A percentile compares a stretch with the other conserved stretches of the same genome.
Evolutionary conservation across 1,140 invertebrate species (phyloP).

Genomic region (Ylistrum balloti): DNA sequence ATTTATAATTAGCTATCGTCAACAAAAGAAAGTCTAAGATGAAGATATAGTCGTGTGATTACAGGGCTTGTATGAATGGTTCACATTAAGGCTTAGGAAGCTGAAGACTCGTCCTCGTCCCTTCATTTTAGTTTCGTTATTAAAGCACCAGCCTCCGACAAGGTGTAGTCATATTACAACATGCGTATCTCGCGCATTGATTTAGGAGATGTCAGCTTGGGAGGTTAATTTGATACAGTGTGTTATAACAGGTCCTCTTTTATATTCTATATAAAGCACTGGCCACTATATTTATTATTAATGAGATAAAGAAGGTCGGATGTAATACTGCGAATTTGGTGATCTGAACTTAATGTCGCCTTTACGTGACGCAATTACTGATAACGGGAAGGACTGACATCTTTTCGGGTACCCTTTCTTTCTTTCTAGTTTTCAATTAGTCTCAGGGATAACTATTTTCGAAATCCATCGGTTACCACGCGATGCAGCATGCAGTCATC

Average conservation of each 20-base stretch:
- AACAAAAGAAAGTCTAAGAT: slow-evolving; percentile 28
- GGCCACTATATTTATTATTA: not conserved
- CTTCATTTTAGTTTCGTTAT: not conserved
- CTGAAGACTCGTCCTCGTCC: not conserved
- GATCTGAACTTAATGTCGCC: not conserved
- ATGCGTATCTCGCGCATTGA: not conserved
- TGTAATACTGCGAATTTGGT: not conserved
- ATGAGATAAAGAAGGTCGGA: slow-evolving; percentile 2
- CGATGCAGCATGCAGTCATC: slow-evolving; percentile 10
- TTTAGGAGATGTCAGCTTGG: not conserved
- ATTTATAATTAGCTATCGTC: slow-evolving; percentile 48
- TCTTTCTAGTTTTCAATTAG: slow-evolving; percentile 27
- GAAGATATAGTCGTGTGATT: not conserved
- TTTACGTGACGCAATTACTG: slow-evolving; percentile 34
- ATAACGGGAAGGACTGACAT: not conserved
- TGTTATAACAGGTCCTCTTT: not conserved
- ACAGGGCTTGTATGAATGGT: not conserved
- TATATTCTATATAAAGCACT: not conserved
- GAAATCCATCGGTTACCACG: slow-evolving; percentile 15
- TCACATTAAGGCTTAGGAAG: no score
- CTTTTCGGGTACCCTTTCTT: slow-evolving; percentile 27
- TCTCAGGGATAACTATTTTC: slow-evolving; percentile 4
- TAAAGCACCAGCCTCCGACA: slow-evolving; percentile 24
- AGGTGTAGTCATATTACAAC: slow-evolving; percentile 15
- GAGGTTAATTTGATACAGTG: not conserved